Percentiles rank a stretch among this genome's conserved stretches.
Evolutionary conservation across 2,888 invertebrate genomes (phyloP).

Genomic region (Automeris io): DNA sequence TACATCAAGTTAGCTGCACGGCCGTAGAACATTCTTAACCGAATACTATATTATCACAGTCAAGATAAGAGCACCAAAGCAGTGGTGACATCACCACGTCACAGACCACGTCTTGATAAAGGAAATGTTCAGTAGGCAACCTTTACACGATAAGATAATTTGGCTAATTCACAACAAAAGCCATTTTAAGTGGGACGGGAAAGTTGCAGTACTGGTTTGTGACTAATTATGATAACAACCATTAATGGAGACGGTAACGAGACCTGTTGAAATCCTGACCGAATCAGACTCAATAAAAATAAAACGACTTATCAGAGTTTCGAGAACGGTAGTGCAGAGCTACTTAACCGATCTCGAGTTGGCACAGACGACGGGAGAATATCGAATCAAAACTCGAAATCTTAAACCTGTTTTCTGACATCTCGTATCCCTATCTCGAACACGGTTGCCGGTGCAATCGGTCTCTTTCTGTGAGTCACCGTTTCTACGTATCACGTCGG

Average conservation of each 20-base stretch:
- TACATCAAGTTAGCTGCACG: constrained; percentile 35
- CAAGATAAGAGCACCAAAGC: constrained; percentile 61
- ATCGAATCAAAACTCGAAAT: constrained; percentile 76
- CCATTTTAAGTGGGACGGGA: constrained; percentile 16
- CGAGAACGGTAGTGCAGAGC: constrained; percentile 46
- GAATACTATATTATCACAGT: constrained; percentile 57
- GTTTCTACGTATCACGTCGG: constrained; percentile 67
- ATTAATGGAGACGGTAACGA: constrained; percentile 22
- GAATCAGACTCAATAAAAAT: constrained; percentile 23
- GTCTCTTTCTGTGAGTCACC: constrained; percentile 69
- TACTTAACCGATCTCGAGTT: constrained; percentile 60
- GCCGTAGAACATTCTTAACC: constrained; percentile 52
- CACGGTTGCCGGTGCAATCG: constrained; percentile 39
- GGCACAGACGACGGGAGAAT: constrained; percentile 70
- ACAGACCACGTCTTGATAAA: constrained; percentile 58
- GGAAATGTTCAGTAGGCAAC: constrained; percentile 63
- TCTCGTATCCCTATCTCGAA: constrained; percentile 51
- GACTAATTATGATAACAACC: constrained; percentile 29
- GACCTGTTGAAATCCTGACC: constrained; percentile 28
- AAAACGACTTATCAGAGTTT: constrained; percentile 41
- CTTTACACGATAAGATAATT: constrained; percentile 54
- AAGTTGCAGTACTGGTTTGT: constrained; percentile 22
- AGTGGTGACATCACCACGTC: constrained; percentile 63
- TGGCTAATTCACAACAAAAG: constrained; percentile 37
- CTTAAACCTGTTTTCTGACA: constrained; percentile 66